phyloP scores from a whole-genome alignment of 1,140 invertebrate species.

The Hermetia illucens region DNA sequence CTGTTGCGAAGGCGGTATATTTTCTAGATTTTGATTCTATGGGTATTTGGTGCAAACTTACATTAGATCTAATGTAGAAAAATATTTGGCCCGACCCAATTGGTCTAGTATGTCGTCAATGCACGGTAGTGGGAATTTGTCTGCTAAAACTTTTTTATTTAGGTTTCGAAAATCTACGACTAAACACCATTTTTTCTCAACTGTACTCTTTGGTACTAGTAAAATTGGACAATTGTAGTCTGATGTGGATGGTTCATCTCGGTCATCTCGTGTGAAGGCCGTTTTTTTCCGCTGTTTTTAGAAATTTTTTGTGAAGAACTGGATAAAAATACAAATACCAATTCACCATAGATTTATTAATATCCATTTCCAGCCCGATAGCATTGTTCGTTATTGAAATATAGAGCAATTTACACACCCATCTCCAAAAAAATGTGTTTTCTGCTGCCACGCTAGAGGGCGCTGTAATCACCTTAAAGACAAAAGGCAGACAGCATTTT shows the following conservation, averaged over 20 bases:
- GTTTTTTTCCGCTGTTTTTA: too few species aligned
- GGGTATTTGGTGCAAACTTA: conserved; percentile 21
- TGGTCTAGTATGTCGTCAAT: conserved; percentile 31
- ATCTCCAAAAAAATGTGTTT: too few species aligned
- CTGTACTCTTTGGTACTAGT: conserved; percentile 30
- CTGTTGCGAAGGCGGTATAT: conserved; percentile 12
- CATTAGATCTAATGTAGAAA: conserved; percentile 26
- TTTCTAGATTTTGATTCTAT: conserved; percentile 9
- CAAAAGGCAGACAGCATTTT: too few species aligned
- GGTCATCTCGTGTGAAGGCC: conserved; percentile 7
- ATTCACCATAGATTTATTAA: too few species aligned
- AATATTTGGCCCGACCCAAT: conserved; percentile 16
- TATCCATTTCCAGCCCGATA: too few species aligned
- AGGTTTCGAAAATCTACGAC: conserved; percentile 34
- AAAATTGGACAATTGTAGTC: conserved; percentile 30
- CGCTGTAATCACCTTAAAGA: too few species aligned
- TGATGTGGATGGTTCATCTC: conserved; percentile 14
- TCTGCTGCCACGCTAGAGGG: too few species aligned
- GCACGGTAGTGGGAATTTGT: conserved; percentile 31
- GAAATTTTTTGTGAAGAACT: too few species aligned
- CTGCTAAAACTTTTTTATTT: conserved; percentile 26
- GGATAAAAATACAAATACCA: too few species aligned
- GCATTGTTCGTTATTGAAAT: too few species aligned
- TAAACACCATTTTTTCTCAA: conserved; percentile 14
- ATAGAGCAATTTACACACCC: too few species aligned